Evolutionary conservation across 1,140 invertebrate genomes (phyloP).

Genomic region (Drosophila tristis): DNA sequence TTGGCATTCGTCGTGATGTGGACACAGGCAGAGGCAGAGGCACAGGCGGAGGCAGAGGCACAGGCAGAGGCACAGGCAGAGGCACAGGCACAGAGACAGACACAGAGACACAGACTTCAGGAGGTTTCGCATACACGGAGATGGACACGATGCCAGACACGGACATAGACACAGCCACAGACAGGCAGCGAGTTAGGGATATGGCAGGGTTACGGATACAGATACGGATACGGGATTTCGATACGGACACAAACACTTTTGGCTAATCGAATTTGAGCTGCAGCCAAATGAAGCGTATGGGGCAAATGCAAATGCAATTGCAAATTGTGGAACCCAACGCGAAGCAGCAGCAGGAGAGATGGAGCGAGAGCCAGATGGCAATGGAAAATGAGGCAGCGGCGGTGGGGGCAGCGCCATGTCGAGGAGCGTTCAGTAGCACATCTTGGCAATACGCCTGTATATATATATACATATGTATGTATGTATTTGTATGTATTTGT

Average conservation of each 20-base stretch:
- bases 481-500: constrained; percentile 9
- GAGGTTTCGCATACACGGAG: constrained; percentile 4
- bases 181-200: no score
- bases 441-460: no score
- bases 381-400: not conserved
- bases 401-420: no score
- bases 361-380: no score
- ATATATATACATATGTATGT: not conserved
- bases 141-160: not conserved
- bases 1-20: constrained; percentile 52
- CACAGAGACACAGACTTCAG: constrained; percentile 26
- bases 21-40: not conserved
- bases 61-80: not conserved
- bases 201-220: constrained; percentile 11
- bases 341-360: no score
- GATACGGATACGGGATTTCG: constrained; percentile 6
- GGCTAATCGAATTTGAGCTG: constrained; percentile 72
- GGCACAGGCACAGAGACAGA: no score
- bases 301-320: constrained; percentile 52
- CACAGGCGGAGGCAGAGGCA: not conserved
- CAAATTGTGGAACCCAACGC: constrained; percentile 9
- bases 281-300: constrained; percentile 61
- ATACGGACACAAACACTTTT: constrained; percentile 45
- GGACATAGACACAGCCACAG: no score
- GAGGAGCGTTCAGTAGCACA: not conserved